Percentiles rank a stretch among this genome's conserved stretches.
phyloP scores from a whole-genome alignment of 2,113 vertebrate genomes.

The Dromas ardeola region DNA sequence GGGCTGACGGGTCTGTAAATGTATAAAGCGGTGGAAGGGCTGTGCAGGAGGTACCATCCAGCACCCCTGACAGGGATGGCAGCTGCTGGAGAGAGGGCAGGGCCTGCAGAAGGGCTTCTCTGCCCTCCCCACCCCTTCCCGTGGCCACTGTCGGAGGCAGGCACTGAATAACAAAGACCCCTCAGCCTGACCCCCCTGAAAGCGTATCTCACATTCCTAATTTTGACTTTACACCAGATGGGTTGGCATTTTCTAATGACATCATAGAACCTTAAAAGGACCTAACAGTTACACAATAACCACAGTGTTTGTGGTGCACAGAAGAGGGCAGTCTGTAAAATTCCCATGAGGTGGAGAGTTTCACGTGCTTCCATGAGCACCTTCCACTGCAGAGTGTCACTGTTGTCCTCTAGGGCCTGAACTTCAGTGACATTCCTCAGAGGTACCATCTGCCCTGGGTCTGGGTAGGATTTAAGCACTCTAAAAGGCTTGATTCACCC shows the following conservation, averaged over 20 bases:
- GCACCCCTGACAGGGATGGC: neutral
- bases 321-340: neutral
- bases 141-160: neutral
- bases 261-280: neutral
- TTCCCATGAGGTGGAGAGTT: neutral
- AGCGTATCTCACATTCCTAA: neutral
- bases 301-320: neutral
- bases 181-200: too few relatives aligned
- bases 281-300: neutral
- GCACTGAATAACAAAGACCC: neutral
- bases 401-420: neutral
- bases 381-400: neutral
- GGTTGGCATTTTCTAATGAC: neutral
- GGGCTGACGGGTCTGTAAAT: neutral
- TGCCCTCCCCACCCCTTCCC: neutral
- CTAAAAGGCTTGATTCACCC: neutral
- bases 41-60: fast-evolving
- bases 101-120: neutral
- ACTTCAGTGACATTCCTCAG: neutral
- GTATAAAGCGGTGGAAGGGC: neutral
- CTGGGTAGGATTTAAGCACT: neutral
- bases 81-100: neutral
- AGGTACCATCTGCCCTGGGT: neutral
- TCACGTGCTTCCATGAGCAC: neutral
- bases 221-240: neutral